Base-by-base conservation (phyloP, 2,888 invertebrate genomes). In the Eustalomyia histrio region DNA sequence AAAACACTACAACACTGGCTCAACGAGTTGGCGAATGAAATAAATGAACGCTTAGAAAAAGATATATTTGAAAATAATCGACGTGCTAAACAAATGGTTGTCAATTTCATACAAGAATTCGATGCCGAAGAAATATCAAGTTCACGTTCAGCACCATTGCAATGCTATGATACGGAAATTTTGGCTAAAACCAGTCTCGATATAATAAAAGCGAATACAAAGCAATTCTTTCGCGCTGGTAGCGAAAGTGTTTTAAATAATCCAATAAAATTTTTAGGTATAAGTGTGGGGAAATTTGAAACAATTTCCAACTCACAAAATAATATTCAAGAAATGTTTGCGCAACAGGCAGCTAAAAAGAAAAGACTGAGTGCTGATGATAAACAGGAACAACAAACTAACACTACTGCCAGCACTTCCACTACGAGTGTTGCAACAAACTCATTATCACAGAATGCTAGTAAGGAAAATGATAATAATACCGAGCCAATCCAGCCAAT, bases 1-100 rank as follows among this genome's bases (percentile, higher is more conserved):
- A 93, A 94, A 33, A 93, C 93, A 75, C 92, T 97, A 18, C 92
- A 92, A 65, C 94, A 95, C 87, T 98, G 98, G 98, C 91, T 97
- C 0, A 91, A 91, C 58, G 96, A 97, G 86, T 91, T 99, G 14
- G 92, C 95, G 0, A 93, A 93, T 63, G 98, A 99, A 92, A 93
- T 99, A 58, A 93, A 93, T 18, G 97, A 97, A 87, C 92, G 98
- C 69, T 90, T 98, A 24, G 93, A 94, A 53, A 94, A 95, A 87
- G 98, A 98, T 91, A 91, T 93, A 0, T 89, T 93, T 58, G 95
- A 97, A 91, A 97, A 96, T 87, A 95, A 95, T 86, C 93, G 98
- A 65, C 93, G 93, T 39, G 97, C 97, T 0, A 91, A 89, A 94
- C 94, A 88, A 86, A 92, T 98, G 91, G 95, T 95, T 0, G 93